Percentiles rank a stretch among this genome's conserved stretches.
These are phyloP conservation scores for Galbula dea DNA, from an alignment of 2,113 vertebrate genomes.

Conservation along the genomic window DNA sequence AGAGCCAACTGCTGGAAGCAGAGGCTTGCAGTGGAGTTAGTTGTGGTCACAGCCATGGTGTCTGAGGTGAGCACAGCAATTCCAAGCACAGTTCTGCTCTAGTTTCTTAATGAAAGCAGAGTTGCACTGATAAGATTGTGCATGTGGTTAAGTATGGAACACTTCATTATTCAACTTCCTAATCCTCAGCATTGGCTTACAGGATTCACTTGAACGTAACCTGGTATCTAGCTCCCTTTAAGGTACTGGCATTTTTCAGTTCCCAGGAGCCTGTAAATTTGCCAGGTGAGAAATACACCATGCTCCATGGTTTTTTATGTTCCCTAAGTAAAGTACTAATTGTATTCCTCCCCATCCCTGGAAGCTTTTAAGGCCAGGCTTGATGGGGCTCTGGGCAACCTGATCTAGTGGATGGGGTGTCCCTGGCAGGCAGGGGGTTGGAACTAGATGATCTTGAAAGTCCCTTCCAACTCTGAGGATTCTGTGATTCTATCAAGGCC, in stretches of 20 bases:
- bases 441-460: too few relatives aligned
- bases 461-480: too few relatives aligned
- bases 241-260: background rate
- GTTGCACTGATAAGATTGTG: accelerated
- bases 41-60: accelerated
- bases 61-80: accelerated
- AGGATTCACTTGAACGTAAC: background rate
- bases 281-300: background rate
- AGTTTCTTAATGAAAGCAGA: background rate
- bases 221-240: background rate
- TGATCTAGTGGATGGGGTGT: too few relatives aligned
- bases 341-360: background rate
- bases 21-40: too few relatives aligned
- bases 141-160: background rate
- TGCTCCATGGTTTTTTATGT: background rate
- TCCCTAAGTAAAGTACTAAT: background rate
- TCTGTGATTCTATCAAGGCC: too few relatives aligned
- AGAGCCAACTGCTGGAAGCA: background rate
- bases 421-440: too few relatives aligned
- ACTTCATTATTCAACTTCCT: background rate
- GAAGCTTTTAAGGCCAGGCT: too few relatives aligned
- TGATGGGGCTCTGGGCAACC: too few relatives aligned
- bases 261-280: background rate
- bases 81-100: background rate
- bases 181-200: background rate